Conservation (phyloP, 2,888 invertebrate genomes). For the Sphecodes monilicornis region DNA sequence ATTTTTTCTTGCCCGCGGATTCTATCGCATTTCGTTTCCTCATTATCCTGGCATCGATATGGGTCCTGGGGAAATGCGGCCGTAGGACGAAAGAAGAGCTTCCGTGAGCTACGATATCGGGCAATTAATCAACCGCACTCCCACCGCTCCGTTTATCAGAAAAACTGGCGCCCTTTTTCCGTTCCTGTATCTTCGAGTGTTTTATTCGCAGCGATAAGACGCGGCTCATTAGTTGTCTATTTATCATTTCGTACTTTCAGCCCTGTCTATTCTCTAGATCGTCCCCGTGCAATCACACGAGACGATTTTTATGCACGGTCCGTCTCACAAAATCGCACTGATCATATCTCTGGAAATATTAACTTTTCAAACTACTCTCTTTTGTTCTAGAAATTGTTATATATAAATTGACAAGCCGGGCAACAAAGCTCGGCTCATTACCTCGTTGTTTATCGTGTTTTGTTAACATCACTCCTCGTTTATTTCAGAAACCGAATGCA, state of each 20-base stretch:
- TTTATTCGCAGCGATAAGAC: conserved; percentile 7
- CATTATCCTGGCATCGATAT: conserved; percentile 44
- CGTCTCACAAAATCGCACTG: background rate
- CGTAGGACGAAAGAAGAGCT: background rate
- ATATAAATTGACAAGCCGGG: background rate
- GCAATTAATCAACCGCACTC: conserved; percentile 51
- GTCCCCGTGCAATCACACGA: background rate
- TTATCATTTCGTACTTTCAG: background rate
- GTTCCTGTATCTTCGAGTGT: conserved; percentile 19
- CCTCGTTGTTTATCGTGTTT: background rate
- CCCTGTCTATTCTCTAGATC: background rate
- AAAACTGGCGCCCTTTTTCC: conserved; percentile 33
- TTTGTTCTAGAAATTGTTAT: background rate
- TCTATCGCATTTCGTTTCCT: conserved; percentile 45
- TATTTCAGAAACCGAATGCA: background rate
- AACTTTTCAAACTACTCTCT: too few species aligned
- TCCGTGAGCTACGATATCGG: conserved; percentile 36
- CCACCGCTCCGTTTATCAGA: conserved; percentile 31
- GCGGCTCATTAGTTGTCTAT: background rate
- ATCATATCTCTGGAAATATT: too few species aligned
- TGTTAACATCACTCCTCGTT: background rate
- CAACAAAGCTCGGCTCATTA: background rate
- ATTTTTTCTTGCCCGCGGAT: conserved; percentile 36
- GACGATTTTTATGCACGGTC: background rate
- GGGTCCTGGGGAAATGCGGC: background rate